These are phyloP conservation scores for Morus bassanus DNA, from an alignment of 2,797 vertebrate genomes.

Conservation along the genomic window DNA sequence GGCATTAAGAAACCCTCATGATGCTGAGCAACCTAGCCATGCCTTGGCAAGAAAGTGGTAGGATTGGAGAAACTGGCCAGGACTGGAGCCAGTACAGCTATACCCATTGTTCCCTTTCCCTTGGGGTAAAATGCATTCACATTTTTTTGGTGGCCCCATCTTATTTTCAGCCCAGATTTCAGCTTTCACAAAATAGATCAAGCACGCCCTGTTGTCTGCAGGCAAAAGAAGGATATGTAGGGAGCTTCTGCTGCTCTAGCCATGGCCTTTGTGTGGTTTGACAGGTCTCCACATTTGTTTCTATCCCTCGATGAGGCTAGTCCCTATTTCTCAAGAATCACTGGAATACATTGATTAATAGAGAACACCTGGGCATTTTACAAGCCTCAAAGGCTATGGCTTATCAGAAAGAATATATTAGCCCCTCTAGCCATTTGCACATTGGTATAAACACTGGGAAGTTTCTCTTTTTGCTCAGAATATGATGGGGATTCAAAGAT, in stretches of 20 bases:
- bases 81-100: not conserved
- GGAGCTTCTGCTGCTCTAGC: not conserved
- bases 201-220: not conserved
- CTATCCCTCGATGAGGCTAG: not conserved
- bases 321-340: not conserved
- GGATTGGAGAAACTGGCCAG: not conserved
- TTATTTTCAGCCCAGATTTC: not conserved
- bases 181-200: not conserved
- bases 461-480: not conserved
- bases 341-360: not conserved
- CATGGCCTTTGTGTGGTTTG: not conserved
- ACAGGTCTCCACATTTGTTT: not conserved
- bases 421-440: not conserved
- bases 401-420: not conserved
- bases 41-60: not conserved
- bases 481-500: not conserved
- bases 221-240: not conserved
- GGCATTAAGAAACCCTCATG: not conserved
- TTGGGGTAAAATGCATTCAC: not conserved
- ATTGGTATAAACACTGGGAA: not conserved
- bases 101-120: not conserved
- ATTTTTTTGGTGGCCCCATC: accelerated
- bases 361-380: not conserved
- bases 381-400: not conserved
- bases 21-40: not conserved